Percentiles rank a stretch among this genome's conserved stretches.
phyloP scores from a whole-genome alignment of 2,888 invertebrate species.

The Eupithecia centaureata region DNA sequence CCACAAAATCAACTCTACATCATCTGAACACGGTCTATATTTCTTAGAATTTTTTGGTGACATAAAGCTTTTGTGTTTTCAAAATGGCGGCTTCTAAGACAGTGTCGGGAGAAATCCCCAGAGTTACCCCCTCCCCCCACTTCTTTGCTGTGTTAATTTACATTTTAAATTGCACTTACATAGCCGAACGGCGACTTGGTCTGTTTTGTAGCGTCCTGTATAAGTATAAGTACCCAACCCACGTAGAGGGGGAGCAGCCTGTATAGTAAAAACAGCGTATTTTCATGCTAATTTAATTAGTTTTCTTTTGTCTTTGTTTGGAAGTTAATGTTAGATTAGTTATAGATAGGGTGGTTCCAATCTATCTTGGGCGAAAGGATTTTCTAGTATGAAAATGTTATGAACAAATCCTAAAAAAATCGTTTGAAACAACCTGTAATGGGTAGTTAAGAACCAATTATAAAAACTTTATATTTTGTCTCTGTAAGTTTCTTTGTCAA shows the following conservation, averaged over 20 bases:
- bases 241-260: constrained; percentile 29
- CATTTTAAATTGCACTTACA: constrained; percentile 85
- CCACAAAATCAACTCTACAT: constrained; percentile 18
- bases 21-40: not conserved
- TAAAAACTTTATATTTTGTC: not conserved
- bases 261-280: constrained; percentile 44
- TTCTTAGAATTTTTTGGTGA: not conserved
- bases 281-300: constrained; percentile 36
- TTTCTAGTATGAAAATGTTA: not conserved
- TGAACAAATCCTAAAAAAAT: not conserved
- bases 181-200: constrained; percentile 77
- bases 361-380: not conserved
- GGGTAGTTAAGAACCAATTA: not conserved
- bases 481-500: not conserved
- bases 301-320: constrained; percentile 22
- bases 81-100: constrained; percentile 66
- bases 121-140: constrained; percentile 67
- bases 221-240: constrained; percentile 42
- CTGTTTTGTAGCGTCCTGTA: constrained; percentile 73
- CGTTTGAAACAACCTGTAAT: too few relatives aligned
- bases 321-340: not conserved
- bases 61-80: constrained; percentile 18
- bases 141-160: constrained; percentile 85
- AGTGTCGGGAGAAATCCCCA: constrained; percentile 70
- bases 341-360: not conserved